Evolutionary conservation across 1,140 invertebrate genomes (phyloP).

Genomic region (Dryas iulia): DNA sequence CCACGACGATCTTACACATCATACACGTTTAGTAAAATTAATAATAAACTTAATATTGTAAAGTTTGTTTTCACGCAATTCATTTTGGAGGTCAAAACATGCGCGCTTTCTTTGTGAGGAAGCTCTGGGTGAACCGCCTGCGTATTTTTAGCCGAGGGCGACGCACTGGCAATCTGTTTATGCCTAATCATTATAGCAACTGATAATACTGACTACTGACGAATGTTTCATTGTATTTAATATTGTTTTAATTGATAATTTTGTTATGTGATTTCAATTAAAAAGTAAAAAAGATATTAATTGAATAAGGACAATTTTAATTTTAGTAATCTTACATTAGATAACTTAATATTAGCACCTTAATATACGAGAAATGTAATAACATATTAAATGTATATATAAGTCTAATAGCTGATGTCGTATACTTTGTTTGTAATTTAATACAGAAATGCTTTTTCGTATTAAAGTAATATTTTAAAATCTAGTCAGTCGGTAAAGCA

Average conservation of each 20-base stretch:
- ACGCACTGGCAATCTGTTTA: constrained; percentile 49
- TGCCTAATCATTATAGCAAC: constrained; percentile 56
- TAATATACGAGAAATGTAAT: not conserved
- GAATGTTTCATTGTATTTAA: constrained; percentile 6
- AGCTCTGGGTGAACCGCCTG: constrained; percentile 57
- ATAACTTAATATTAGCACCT: not conserved
- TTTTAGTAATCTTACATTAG: not conserved
- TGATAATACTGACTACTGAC: constrained; percentile 22
- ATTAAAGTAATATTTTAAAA: not conserved
- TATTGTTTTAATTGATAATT: not conserved
- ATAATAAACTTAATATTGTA: not conserved
- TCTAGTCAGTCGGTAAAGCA: not conserved
- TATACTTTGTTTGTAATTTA: not conserved
- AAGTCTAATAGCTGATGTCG: not conserved
- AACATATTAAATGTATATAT: not conserved
- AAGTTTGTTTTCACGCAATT: constrained; percentile 34
- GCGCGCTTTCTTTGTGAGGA: constrained; percentile 67
- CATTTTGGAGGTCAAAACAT: constrained; percentile 55
- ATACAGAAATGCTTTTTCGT: not conserved
- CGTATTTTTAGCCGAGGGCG: constrained; percentile 74
- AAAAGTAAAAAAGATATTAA: not conserved
- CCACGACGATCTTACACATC: too few relatives aligned
- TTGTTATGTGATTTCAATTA: not conserved
- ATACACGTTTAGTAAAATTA: not conserved
- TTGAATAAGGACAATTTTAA: not conserved